Percentiles rank a stretch among this genome's conserved stretches.
These are phyloP conservation scores for Bergia sp. DNA, from an alignment of 92 coral and sea anemone genomes.

Conservation along the genomic window DNA sequence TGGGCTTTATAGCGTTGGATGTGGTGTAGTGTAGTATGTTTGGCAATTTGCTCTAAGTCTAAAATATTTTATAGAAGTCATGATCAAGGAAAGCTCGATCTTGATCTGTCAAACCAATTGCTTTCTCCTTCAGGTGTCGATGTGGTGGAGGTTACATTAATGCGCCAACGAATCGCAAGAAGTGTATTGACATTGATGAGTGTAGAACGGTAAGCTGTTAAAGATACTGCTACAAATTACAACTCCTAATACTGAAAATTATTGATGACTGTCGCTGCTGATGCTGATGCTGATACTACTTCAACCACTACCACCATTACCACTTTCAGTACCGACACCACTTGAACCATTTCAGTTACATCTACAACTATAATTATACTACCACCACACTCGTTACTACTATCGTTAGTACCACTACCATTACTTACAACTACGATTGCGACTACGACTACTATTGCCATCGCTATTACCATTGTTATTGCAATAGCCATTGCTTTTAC, in stretches of 20 bases:
- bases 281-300: neutral
- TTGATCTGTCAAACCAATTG: neutral
- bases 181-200: slow-evolving; percentile 55
- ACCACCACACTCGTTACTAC: neutral
- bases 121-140: slow-evolving; percentile 32
- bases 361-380: too few relatives aligned
- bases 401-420: neutral
- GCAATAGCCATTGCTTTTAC: too few relatives aligned
- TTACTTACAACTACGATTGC: neutral
- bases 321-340: neutral
- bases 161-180: slow-evolving; percentile 31
- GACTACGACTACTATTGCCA: neutral
- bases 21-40: too few relatives aligned
- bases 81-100: neutral
- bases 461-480: neutral
- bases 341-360: neutral
- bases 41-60: neutral
- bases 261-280: neutral
- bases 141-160: slow-evolving; percentile 48
- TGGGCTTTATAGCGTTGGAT: too few relatives aligned
- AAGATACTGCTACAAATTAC: neutral
- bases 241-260: neutral
- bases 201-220: slow-evolving; percentile 48
- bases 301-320: neutral
- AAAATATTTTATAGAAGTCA: neutral